These are phyloP conservation scores for Pipa parva DNA, from an alignment of 2,113 vertebrate genomes.

Conservation along the genomic window DNA sequence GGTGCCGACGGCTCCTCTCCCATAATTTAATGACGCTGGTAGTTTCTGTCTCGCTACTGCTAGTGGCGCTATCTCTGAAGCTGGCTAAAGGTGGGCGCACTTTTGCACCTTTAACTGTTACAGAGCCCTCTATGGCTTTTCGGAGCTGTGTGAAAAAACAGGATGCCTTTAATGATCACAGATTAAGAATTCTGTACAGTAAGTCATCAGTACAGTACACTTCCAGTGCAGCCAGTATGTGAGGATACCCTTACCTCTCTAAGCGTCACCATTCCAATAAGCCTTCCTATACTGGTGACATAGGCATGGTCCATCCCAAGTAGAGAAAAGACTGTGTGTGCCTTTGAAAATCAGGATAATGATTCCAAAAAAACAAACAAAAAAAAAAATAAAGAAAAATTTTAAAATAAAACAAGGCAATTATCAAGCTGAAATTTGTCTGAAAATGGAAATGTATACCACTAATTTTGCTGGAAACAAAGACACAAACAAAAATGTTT, in stretches of 20 bases:
- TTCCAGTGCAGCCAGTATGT: no score
- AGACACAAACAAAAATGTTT: no score
- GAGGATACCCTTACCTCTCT: slow-evolving; percentile 97
- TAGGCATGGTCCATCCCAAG: slow-evolving; percentile 93
- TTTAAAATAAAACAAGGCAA: no score
- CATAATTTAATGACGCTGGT: slow-evolving; percentile 89
- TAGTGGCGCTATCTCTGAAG: slow-evolving; percentile 87
- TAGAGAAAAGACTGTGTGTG: slow-evolving; percentile 93
- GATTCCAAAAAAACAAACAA: no score
- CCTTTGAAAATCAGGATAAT: slow-evolving; percentile 56
- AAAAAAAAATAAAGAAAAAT: no score
- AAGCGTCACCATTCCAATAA: slow-evolving; percentile 91
- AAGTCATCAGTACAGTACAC: no score
- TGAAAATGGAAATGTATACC: no score
- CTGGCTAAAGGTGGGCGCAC: slow-evolving; percentile 90
- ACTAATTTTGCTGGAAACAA: no score
- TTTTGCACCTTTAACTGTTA: slow-evolving; percentile 89
- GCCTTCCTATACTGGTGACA: slow-evolving; percentile 91
- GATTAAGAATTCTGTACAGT: no score
- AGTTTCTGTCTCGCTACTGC: slow-evolving; percentile 85
- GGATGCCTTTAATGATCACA: no score
- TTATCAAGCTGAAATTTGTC: no score
- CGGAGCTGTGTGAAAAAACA: slow-evolving; percentile 68
- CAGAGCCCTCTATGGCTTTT: slow-evolving; percentile 92
- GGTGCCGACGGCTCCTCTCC: slow-evolving; percentile 79